A percentile compares a stretch with the other conserved stretches of the same genome.
Evolutionary conservation across 2,888 invertebrate genomes (phyloP).

Genomic region (Eucera pruinosa): DNA sequence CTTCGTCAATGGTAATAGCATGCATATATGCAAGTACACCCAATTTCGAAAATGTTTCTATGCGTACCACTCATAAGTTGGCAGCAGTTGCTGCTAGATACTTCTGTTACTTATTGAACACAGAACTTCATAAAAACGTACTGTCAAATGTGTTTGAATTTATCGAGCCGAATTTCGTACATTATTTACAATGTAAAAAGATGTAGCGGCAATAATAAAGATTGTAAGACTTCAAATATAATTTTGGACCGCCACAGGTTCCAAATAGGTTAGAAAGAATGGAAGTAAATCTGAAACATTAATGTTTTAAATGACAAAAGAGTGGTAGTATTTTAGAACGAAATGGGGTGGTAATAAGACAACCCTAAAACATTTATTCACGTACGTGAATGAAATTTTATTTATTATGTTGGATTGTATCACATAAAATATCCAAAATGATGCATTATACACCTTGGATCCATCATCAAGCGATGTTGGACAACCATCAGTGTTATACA

Average conservation of each 20-base stretch:
- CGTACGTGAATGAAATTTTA: not conserved
- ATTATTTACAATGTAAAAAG: not conserved
- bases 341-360: not conserved
- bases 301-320: not conserved
- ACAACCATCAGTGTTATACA: constrained; percentile 71
- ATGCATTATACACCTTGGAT: constrained; percentile 76
- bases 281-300: constrained; percentile 28
- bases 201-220: constrained; percentile 11
- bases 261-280: constrained; percentile 47
- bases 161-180: not conserved
- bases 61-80: constrained; percentile 15
- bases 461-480: constrained; percentile 67
- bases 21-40: too few species aligned
- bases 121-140: constrained; percentile 16
- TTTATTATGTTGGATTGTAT: constrained; percentile 19
- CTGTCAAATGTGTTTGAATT: constrained; percentile 16
- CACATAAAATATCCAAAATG: constrained; percentile 63
- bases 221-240: not conserved
- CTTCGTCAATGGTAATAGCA: too few species aligned
- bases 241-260: not conserved
- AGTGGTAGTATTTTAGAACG: not conserved
- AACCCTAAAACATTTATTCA: not conserved
- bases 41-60: not conserved
- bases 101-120: constrained; percentile 24
- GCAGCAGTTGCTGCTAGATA: constrained; percentile 27